These are phyloP conservation scores for Cephalotes varians DNA, from an alignment of 2,888 invertebrate genomes.

Conservation along the genomic window DNA sequence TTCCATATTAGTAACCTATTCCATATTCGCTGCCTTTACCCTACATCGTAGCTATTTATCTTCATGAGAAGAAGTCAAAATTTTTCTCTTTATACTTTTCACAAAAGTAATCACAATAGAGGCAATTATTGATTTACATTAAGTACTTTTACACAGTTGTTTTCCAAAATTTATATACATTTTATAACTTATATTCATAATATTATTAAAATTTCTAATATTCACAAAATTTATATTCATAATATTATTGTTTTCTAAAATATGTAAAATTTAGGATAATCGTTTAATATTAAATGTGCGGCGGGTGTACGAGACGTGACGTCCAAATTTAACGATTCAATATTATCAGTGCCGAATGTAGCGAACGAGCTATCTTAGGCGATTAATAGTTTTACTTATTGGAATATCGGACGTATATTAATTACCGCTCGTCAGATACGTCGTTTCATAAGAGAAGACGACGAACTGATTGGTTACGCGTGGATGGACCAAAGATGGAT, in stretches of 20 bases:
- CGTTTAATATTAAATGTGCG: background rate
- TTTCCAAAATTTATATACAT: background rate
- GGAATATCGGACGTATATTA: slow-evolving; percentile 36
- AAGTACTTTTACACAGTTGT: background rate
- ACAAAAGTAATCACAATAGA: background rate
- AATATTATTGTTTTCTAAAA: background rate
- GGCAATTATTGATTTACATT: background rate
- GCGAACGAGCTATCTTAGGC: slow-evolving; percentile 25
- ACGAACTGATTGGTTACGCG: slow-evolving; percentile 48
- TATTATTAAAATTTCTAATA: no score
- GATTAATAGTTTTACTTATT: slow-evolving; percentile 47
- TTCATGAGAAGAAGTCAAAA: background rate
- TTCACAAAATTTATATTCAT: no score
- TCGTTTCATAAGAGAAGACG: slow-evolving; percentile 31
- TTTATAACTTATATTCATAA: no score
- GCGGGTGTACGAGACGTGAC: background rate
- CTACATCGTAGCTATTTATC: background rate
- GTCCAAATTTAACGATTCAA: background rate
- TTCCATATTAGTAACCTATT: no score
- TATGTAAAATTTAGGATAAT: background rate
- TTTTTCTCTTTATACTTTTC: background rate
- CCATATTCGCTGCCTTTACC: no score
- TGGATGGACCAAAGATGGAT: slow-evolving; percentile 46
- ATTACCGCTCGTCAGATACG: slow-evolving; percentile 35
- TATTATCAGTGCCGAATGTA: background rate